phyloP scores from a whole-genome alignment of 2,113 vertebrate genomes.

The Saccopteryx leptura region DNA sequence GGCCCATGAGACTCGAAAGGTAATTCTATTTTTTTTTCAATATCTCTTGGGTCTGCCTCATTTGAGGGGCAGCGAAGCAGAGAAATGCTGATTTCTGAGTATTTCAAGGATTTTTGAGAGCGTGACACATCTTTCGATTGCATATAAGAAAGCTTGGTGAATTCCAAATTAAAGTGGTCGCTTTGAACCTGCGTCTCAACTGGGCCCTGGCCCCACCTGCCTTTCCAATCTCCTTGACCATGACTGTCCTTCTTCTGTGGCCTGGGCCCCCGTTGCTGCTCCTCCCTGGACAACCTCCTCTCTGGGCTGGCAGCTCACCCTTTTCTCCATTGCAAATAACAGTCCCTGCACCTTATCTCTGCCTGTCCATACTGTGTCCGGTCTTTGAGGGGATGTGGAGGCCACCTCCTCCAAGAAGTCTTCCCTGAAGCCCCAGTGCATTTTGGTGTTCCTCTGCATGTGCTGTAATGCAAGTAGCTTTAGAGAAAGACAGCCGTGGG shows the following conservation, averaged over 20 bases:
- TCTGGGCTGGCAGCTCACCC: too few relatives aligned
- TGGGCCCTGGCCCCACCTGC: not conserved
- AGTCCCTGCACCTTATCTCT: not conserved
- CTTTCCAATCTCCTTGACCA: not conserved
- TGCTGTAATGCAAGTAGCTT: not conserved
- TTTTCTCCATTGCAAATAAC: not conserved
- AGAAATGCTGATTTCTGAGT: slow-evolving; percentile 35
- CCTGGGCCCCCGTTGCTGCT: too few relatives aligned
- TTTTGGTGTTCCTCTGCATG: not conserved
- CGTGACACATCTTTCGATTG: not conserved
- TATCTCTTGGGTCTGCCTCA: not conserved
- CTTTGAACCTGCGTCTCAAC: not conserved
- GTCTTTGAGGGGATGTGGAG: not conserved
- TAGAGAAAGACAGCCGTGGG: not conserved
- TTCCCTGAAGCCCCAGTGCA: not conserved
- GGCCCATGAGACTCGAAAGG: not conserved
- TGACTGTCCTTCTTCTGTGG: accelerated
- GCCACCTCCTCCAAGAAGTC: not conserved
- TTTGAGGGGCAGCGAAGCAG: not conserved
- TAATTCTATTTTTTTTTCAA: slow-evolving; percentile 20
- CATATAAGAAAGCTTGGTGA: not conserved
- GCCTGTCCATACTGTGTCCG: too few relatives aligned
- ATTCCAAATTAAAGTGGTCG: not conserved
- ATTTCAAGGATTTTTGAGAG: not conserved
- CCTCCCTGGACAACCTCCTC: not conserved